These are phyloP conservation scores for Limnodromus scolopaceus DNA, from an alignment of 2,797 vertebrate species.

Conservation along the genomic window DNA sequence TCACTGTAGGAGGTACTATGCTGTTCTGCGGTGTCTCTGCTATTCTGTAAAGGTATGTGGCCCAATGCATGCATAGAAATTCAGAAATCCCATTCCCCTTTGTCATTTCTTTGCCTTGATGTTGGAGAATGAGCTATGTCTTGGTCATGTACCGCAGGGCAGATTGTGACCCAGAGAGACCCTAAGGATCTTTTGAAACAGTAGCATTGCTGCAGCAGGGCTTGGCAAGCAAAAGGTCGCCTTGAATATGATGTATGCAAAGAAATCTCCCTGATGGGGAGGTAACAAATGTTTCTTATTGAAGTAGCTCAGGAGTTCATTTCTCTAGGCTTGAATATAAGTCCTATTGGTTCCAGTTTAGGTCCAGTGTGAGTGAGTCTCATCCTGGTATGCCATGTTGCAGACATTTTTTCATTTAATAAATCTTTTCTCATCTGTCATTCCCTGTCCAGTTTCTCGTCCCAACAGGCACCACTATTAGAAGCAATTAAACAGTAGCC, in stretches of 20 bases:
- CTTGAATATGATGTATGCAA: neutral
- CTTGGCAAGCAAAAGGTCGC: neutral
- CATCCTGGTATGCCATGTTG: fast-evolving
- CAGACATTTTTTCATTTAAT: neutral
- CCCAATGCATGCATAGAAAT: neutral
- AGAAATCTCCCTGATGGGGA: neutral
- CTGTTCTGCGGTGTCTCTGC: neutral
- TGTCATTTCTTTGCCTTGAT: neutral
- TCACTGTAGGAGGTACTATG: fast-evolving
- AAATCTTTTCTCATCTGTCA: neutral
- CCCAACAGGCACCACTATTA: neutral
- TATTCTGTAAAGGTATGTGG: neutral
- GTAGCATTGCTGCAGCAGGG: neutral
- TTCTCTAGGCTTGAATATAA: neutral
- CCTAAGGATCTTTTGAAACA: neutral
- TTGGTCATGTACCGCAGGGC: neutral
- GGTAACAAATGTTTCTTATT: neutral
- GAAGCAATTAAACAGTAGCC: constrained; percentile 7
- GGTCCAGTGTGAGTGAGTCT: neutral
- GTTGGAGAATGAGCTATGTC: neutral
- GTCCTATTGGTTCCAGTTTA: neutral
- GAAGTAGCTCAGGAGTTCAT: neutral
- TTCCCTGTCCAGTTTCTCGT: neutral
- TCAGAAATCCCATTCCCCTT: neutral
- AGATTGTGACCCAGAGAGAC: neutral